Base-by-base conservation (phyloP, 2,113 vertebrate genomes). In the Perognathus longimembris region DNA sequence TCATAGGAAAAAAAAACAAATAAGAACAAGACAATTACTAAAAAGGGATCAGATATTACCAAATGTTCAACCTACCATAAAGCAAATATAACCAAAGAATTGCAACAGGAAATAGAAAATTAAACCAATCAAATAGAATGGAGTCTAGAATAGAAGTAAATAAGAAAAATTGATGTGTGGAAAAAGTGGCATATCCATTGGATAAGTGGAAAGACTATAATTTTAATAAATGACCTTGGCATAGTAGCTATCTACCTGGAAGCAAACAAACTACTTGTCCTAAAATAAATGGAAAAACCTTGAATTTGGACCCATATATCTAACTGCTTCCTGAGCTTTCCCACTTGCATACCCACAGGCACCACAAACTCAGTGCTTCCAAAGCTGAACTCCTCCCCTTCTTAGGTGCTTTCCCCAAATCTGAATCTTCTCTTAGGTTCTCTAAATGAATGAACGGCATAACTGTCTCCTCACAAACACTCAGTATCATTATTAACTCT, bases 121-220 rank as follows among this genome's bases (percentile, higher is more conserved):
- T 83, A 89, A 78, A 89, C 69, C 83, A 93, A 86, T 42, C 79
- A 89, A 78, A 89, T 66, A 89, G 64, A 95, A 78, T 21, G 61
- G 57, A 79, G 15, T 85, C 59, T 80, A 92, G 73, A 93, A 66
- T 71, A 92, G 30, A 57, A 69, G 36, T 61, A 81, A 85, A 32
- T 81, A 36, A 1, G 74, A 82, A 93, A 89, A 91, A 24, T 24
- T 38, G 54, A 66, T 71, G 79, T 76, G 78, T 70, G 36, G 10
- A 24, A 91, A 93, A 87, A 57, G 21, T 64, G 34, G 10, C 26
- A 90, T 38, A 78, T 54, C 15, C n/a, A 67, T 64, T 85, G 15
- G 77, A 71, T 38, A 45, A 12, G 78, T 50, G 42, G 91, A 79
- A 79, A 17, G 28, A 80, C 20, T 87, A 18, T 54, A 70, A 71